A percentile compares a stretch with the other conserved stretches of the same genome.
phyloP scores from a whole-genome alignment of 2,888 invertebrate genomes.

The Drosophila prostipennis region DNA sequence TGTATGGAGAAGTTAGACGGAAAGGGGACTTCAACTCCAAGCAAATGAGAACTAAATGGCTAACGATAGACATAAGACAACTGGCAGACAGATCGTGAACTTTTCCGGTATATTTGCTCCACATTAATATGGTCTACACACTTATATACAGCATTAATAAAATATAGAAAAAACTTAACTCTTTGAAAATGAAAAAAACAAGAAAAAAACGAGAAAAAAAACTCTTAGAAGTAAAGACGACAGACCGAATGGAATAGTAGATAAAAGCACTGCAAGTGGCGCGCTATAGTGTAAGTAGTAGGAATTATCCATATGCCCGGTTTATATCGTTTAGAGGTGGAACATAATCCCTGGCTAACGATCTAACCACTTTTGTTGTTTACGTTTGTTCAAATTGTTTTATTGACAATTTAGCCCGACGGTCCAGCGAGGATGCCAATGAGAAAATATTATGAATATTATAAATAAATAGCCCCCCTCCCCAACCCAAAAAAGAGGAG shows the following conservation, averaged over 20 bases:
- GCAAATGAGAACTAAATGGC: conserved; percentile 23
- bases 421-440: conserved; percentile 16
- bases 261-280: conserved; percentile 62
- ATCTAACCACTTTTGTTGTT: conserved; percentile 54
- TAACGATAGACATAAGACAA: conserved; percentile 31
- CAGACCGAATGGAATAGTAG: conserved; percentile 4
- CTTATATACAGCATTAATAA: conserved; percentile 65
- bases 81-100: conserved; percentile 13
- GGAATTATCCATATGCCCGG: conserved; percentile 64
- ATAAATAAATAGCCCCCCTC: conserved; percentile 18
- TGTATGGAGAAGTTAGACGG: conserved; percentile 2
- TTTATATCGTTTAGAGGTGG: conserved; percentile 16
- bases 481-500: background rate
- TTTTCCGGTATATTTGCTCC: conserved; percentile 8
- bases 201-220: background rate
- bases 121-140: conserved; percentile 4
- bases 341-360: conserved; percentile 36
- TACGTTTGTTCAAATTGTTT: conserved; percentile 66
- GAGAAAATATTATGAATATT: conserved; percentile 41
- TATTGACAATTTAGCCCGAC: conserved; percentile 66
- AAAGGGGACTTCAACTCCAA: conserved; percentile 51
- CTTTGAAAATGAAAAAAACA: conserved; percentile 1
- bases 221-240: conserved; percentile 15
- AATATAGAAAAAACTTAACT: conserved; percentile 41
- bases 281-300: conserved; percentile 55